These are phyloP conservation scores for Salvelinus sp. DNA, from an alignment of 2,113 vertebrate genomes.

Conservation along the genomic window DNA sequence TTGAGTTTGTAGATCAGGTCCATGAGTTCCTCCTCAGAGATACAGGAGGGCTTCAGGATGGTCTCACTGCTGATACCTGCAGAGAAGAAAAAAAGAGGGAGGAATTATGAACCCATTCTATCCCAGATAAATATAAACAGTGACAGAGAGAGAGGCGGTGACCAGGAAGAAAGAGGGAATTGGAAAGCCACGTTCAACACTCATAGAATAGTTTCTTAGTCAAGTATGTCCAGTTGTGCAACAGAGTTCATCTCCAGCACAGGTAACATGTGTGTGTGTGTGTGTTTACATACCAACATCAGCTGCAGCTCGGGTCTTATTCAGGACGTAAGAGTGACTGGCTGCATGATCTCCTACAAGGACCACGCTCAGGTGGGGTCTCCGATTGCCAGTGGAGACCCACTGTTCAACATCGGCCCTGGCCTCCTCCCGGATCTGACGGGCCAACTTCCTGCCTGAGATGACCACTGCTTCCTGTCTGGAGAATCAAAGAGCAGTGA, in stretches of 20 bases:
- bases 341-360: constrained; percentile 90
- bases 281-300: constrained; percentile 82
- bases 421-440: constrained; percentile 89
- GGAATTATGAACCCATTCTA: no score
- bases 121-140: no score
- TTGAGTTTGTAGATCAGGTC: constrained; percentile 89
- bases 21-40: constrained; percentile 88
- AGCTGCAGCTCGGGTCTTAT: constrained; percentile 89
- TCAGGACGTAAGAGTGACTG: constrained; percentile 95
- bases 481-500: not conserved
- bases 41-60: constrained; percentile 83
- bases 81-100: constrained; percentile 4
- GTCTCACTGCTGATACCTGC: constrained; percentile 95
- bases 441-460: constrained; percentile 89
- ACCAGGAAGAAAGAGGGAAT: no score
- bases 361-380: constrained; percentile 91
- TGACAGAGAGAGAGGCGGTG: no score
- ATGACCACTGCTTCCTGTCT: constrained; percentile 87
- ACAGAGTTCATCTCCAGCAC: no score
- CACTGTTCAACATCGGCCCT: constrained; percentile 86
- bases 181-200: no score
- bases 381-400: constrained; percentile 82
- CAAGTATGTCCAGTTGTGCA: no score
- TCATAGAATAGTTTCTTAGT: no score
- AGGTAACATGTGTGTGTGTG: not conserved